Evolutionary conservation across 2,113 vertebrate species (phyloP).

Genomic region (Ciconia stormi): DNA sequence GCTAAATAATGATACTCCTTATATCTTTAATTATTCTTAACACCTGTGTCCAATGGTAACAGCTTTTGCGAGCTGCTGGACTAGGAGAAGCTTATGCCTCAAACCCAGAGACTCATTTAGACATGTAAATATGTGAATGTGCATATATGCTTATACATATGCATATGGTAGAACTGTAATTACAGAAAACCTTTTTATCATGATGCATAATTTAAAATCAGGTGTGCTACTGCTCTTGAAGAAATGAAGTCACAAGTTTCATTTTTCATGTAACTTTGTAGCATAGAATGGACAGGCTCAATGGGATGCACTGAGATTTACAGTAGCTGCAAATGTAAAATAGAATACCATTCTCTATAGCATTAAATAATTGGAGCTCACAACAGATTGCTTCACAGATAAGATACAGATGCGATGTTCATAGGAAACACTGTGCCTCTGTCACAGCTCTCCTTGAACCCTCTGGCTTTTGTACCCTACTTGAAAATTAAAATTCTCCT

Average conservation of each 20-base stretch:
- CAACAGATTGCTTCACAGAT: not conserved
- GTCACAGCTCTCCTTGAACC: not conserved
- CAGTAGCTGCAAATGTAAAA: not conserved
- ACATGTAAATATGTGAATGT: not conserved
- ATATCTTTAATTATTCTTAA: conserved; percentile 24
- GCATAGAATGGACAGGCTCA: not conserved
- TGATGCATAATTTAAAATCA: not conserved
- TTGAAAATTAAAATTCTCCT: not conserved
- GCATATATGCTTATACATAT: not conserved
- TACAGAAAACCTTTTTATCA: not conserved
- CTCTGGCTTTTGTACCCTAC: not conserved
- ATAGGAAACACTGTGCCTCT: not conserved
- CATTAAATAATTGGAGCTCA: not conserved
- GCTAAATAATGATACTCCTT: not conserved
- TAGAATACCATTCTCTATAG: not conserved
- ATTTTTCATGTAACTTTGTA: not conserved
- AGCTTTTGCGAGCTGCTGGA: not conserved
- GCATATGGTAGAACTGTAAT: not conserved
- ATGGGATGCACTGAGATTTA: not conserved
- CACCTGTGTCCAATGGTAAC: conserved; percentile 14
- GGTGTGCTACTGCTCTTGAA: not conserved
- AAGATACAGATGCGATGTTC: not conserved
- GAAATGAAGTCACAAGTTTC: not conserved
- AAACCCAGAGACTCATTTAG: not conserved
- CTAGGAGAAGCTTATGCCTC: not conserved